A percentile compares a stretch with the other conserved stretches of the same genome.
Conservation (phyloP, 1,140 invertebrate species). For the Nephila pilipes region DNA sequence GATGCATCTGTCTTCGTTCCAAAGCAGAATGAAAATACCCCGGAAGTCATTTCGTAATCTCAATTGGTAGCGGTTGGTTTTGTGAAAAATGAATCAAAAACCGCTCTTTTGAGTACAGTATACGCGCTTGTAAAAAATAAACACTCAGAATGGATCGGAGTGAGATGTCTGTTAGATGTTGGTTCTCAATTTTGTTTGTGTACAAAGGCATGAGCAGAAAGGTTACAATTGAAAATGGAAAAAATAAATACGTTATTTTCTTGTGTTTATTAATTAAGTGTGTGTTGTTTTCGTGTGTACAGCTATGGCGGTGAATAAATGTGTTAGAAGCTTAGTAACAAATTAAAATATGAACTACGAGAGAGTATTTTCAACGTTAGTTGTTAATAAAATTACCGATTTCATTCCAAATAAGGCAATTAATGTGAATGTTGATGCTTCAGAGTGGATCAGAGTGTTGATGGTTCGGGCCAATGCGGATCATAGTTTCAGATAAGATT, state of each 20-base stretch:
- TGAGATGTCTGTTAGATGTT: no score
- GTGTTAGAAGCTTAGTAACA: background rate
- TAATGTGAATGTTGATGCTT: no score
- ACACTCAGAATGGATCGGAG: background rate
- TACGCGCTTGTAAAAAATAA: background rate
- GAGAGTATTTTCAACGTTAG: background rate
- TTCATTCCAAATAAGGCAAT: background rate
- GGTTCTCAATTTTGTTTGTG: no score
- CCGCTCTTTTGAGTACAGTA: background rate
- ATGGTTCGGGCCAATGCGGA: background rate
- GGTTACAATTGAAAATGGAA: background rate
- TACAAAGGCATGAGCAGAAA: no score
- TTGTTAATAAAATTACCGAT: no score
- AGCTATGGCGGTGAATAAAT: no score
- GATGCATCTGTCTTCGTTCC: background rate
- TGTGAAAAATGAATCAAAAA: background rate
- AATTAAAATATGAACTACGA: background rate
- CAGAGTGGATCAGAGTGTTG: background rate
- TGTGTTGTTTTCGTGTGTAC: background rate
- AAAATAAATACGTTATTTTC: slow-evolving; percentile 16
- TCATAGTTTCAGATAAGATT: slow-evolving; percentile 18
- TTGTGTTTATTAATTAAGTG: background rate
- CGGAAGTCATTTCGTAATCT: background rate
- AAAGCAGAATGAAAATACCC: background rate
- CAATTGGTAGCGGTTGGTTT: background rate